A percentile compares a stretch with the other conserved stretches of the same genome.
Evolutionary conservation across 2,888 invertebrate genomes (phyloP).

Genomic region (Hemithea aestivaria): DNA sequence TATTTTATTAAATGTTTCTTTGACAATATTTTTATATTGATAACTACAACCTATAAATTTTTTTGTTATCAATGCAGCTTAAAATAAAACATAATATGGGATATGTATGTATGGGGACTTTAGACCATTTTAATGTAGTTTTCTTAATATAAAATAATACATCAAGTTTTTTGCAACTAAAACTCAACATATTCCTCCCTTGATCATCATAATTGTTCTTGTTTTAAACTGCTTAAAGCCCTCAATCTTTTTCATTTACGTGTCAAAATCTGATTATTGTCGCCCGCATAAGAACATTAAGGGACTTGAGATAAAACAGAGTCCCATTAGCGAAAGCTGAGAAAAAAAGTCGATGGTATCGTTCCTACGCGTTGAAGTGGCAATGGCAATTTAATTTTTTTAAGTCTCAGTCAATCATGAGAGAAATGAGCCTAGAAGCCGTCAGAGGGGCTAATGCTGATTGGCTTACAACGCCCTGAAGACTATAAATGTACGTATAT

Average conservation of each 20-base stretch:
- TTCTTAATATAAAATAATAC: no score
- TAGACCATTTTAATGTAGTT: no score
- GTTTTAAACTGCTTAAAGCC: slow-evolving; percentile 21
- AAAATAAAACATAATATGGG: no score
- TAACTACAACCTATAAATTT: no score
- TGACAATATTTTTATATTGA: no score
- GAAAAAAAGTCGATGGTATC: slow-evolving; percentile 70
- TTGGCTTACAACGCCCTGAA: slow-evolving; percentile 52
- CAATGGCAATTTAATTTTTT: slow-evolving; percentile 75
- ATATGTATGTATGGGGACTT: no score
- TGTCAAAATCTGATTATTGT: slow-evolving; percentile 76
- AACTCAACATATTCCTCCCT: not conserved
- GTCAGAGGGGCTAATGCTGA: slow-evolving; percentile 71
- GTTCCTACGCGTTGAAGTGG: slow-evolving; percentile 66
- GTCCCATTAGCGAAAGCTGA: slow-evolving; percentile 65
- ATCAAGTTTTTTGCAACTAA: no score
- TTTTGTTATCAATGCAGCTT: no score
- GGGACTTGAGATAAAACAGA: slow-evolving; percentile 75
- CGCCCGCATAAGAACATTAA: slow-evolving; percentile 75
- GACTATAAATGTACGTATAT: not conserved
- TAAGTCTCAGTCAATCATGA: slow-evolving; percentile 67
- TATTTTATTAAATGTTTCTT: no score
- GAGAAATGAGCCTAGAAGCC: slow-evolving; percentile 69
- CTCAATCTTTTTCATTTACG: slow-evolving; percentile 60
- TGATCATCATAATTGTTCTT: slow-evolving; percentile 12